Conservation (phyloP, 2,113 vertebrate genomes). For the Smithornis capensis region DNA sequence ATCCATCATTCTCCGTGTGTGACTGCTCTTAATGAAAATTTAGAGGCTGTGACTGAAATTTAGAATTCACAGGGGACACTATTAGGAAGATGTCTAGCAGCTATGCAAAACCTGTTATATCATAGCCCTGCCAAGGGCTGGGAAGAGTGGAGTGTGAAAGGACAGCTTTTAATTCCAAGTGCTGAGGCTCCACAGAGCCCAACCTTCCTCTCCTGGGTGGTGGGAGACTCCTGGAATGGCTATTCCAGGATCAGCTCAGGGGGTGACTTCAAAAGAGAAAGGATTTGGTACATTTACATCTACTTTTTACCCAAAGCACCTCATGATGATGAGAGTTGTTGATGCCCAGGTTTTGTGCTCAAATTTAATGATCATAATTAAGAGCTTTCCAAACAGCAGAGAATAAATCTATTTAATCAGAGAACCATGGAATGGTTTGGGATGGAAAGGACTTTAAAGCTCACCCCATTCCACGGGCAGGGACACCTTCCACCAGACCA, state of each 20-base stretch:
- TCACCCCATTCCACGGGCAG: neutral
- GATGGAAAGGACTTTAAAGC: neutral
- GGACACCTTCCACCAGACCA: neutral
- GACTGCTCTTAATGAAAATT: slow-evolving; percentile 73
- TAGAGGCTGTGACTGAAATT: slow-evolving; percentile 71
- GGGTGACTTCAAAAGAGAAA: neutral
- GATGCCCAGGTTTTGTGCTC: neutral
- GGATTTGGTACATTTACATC: neutral
- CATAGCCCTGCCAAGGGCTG: slow-evolving; percentile 1
- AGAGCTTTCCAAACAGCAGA: neutral
- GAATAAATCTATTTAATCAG: neutral
- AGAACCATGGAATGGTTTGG: neutral
- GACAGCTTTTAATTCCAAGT: neutral
- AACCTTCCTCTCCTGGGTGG: neutral
- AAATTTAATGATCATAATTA: neutral
- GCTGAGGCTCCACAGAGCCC: accelerated
- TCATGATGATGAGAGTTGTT: accelerated
- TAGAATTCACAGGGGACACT: slow-evolving; percentile 65
- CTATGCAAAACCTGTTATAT: slow-evolving; percentile 40
- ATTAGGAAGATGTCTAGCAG: slow-evolving; percentile 62
- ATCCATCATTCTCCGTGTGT: slow-evolving; percentile 69
- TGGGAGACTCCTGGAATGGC: accelerated
- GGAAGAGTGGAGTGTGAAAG: neutral
- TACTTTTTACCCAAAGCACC: neutral
- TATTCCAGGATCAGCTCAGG: neutral